Conservation (phyloP, 2,113 vertebrate genomes). For the Scartelaos histophorus region DNA sequence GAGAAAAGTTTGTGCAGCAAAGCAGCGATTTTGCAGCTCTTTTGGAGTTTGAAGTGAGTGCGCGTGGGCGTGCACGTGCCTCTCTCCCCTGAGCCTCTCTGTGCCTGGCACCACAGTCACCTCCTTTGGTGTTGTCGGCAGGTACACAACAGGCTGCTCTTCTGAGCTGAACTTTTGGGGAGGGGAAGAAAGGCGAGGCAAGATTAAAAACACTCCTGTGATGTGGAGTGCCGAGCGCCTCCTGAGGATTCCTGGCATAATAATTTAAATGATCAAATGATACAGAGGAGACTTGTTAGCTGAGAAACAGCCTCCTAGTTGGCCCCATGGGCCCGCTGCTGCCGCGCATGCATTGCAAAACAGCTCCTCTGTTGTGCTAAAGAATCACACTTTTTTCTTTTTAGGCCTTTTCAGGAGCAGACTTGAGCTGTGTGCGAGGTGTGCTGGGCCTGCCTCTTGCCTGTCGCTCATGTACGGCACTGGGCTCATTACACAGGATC, state of each 20-base stretch:
- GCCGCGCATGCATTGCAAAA: conserved; percentile 84
- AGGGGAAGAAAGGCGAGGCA: conserved; percentile 78
- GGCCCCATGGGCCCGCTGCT: conserved; percentile 80
- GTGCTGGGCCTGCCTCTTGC: conserved; percentile 59
- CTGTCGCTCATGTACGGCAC: conserved; percentile 50
- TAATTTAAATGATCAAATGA: conserved; percentile 90
- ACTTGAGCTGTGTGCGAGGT: conserved; percentile 73
- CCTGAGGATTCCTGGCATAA: conserved; percentile 85
- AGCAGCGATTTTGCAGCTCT: conserved; percentile 77
- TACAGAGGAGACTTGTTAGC: conserved; percentile 87
- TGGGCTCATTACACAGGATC: conserved; percentile 59
- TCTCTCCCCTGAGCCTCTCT: conserved; percentile 77
- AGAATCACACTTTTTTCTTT: conserved; percentile 70
- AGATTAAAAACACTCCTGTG: conserved; percentile 86
- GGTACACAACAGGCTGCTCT: conserved; percentile 80
- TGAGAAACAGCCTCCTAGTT: conserved; percentile 85
- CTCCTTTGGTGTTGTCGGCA: conserved; percentile 81
- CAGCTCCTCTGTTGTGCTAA: conserved; percentile 84
- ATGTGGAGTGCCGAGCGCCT: conserved; percentile 81
- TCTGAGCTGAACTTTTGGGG: conserved; percentile 76
- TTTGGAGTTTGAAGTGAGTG: conserved; percentile 73
- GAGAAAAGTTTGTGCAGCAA: conserved; percentile 78
- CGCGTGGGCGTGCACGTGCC: conserved; percentile 34
- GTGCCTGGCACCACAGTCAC: conserved; percentile 78
- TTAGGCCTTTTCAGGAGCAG: conserved; percentile 69